These are phyloP conservation scores for Papilio helenus DNA, from an alignment of 1,140 invertebrate species.

Conservation along the genomic window DNA sequence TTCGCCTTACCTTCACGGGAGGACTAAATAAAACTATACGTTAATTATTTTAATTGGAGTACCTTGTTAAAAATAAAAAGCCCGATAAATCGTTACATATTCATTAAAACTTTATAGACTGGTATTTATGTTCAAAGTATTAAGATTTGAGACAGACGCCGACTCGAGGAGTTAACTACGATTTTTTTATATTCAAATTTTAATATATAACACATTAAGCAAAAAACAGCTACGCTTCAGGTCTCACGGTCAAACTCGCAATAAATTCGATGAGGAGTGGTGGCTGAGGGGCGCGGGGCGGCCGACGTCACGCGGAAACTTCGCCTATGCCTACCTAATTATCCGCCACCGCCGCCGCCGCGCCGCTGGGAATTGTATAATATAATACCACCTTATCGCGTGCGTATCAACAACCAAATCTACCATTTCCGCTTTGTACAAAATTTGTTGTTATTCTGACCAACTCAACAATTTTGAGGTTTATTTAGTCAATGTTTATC, in stretches of 20 bases:
- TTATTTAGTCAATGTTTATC: not conserved
- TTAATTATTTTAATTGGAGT: slow-evolving; percentile 56
- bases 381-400: slow-evolving; percentile 39
- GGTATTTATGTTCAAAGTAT: slow-evolving; percentile 64
- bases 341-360: slow-evolving; percentile 39
- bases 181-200: slow-evolving; percentile 79
- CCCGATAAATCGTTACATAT: slow-evolving; percentile 59
- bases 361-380: slow-evolving; percentile 44
- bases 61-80: slow-evolving; percentile 59
- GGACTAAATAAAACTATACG: slow-evolving; percentile 36
- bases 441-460: slow-evolving; percentile 24
- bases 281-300: slow-evolving; percentile 39
- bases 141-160: slow-evolving; percentile 63
- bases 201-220: slow-evolving; percentile 80
- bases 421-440: slow-evolving; percentile 35
- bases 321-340: slow-evolving; percentile 51
- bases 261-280: slow-evolving; percentile 74
- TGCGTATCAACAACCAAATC: slow-evolving; percentile 36
- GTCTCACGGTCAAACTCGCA: slow-evolving; percentile 79
- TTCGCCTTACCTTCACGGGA: not conserved
- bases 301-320: slow-evolving; percentile 64
- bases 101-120: slow-evolving; percentile 60
- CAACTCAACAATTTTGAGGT: not conserved
- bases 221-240: slow-evolving; percentile 78
- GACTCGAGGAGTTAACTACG: slow-evolving; percentile 63